Base-by-base conservation (phyloP, 2,888 invertebrate genomes). In the Acanthopleura granulata region DNA sequence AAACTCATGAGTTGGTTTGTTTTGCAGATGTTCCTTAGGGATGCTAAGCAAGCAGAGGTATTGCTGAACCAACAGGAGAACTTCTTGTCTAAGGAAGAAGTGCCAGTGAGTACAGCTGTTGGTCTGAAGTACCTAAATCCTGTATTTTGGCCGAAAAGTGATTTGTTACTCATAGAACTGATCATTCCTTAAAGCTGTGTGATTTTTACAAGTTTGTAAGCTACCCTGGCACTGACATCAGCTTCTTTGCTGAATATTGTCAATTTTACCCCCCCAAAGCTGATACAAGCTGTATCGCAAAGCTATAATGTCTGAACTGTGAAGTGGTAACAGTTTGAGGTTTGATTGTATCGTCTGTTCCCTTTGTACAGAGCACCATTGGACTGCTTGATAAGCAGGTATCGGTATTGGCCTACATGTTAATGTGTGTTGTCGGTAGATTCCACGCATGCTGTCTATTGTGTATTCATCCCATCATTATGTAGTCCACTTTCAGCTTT, bases 61-160 rank as follows among this genome's bases (percentile, higher is more conserved):
- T 93, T 99, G 85, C 93, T 99, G 72, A 96, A 97, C 72, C 98
- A 99, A 91, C 99, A 99, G 92, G 99, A 99, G 89, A 98, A 99
- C 90, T 95, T 96, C 90, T 93, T 99, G 78, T 95, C 96, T 85
- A 99, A 99, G 92, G 97, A 98, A 89, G 99, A 99, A 88, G 95
- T 96, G 3, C 98, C 98, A 12, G 94, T 94, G 81, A 91, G 92
- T 85, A 40, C 14, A 22, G 57, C 40, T 40, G 40, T 40, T 40
- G 3, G 40, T 40, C 40, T 40, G 40, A 40, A 40, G 9, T 40
- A 40, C 40, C 40, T 6, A 40, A 40, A 40, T 6, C 9, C 40
- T 40, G 40, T 40, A 6, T 40, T 40, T 3, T 6, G 40, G 40
- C 9, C n/a, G n/a, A n/a, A 40, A 40, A 40, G 40, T 40, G 40